A percentile compares a stretch with the other conserved stretches of the same genome.
Conservation (phyloP, 2,113 vertebrate species). For the Sylvilagus bachmani region DNA sequence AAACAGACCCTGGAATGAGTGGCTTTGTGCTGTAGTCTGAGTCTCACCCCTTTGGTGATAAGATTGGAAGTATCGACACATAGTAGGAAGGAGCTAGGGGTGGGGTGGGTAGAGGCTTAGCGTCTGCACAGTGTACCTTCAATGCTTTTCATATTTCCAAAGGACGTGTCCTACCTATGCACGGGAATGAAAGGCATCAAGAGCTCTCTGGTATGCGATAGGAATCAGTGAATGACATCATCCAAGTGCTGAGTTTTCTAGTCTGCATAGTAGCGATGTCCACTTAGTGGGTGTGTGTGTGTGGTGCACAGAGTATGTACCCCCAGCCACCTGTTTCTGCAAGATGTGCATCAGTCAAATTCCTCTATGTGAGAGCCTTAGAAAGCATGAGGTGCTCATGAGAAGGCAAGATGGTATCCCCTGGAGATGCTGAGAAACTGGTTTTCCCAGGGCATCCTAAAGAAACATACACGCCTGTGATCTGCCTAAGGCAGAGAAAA, state of each 20-base stretch:
- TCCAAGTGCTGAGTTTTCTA: constrained; percentile 17
- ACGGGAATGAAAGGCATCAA: neutral
- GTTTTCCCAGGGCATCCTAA: neutral
- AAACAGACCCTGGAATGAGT: neutral
- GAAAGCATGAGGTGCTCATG: neutral
- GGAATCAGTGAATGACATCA: neutral
- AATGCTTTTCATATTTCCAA: neutral
- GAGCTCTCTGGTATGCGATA: neutral
- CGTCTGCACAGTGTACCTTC: neutral
- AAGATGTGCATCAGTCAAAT: neutral
- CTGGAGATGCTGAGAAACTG: neutral
- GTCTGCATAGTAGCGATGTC: neutral
- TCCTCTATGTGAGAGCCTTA: neutral
- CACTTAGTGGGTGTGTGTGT: neutral
- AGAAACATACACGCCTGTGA: neutral
- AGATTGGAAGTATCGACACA: neutral
- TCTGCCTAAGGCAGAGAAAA: neutral
- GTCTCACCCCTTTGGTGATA: neutral
- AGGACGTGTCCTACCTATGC: neutral
- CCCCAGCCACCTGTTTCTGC: neutral
- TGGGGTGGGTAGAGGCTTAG: neutral
- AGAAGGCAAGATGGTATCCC: neutral
- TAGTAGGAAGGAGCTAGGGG: neutral
- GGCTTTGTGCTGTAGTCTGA: neutral
- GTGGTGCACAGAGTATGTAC: neutral